Conservation (phyloP, 2,113 vertebrate species). For the Zosterops borbonicus region DNA sequence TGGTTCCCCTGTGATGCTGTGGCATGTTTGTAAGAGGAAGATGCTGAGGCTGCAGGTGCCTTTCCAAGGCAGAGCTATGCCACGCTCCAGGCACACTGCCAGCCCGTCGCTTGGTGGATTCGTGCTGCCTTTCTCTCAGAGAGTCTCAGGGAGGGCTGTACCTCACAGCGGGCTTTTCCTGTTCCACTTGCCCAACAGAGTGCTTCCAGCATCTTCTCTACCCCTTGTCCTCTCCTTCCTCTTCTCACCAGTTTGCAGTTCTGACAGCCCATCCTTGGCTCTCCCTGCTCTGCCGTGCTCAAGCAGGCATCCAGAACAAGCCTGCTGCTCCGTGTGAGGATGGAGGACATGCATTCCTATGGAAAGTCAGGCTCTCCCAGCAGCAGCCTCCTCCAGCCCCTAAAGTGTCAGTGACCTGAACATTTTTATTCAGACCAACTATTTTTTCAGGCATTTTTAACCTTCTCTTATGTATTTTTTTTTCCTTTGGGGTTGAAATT, state of each 20-base stretch:
- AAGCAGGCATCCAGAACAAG: neutral
- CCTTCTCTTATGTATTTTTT: neutral
- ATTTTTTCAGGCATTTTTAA: neutral
- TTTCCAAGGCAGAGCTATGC: neutral
- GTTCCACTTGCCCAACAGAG: neutral
- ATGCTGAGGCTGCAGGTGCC: neutral
- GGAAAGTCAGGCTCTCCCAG: neutral
- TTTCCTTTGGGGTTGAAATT: slow-evolving; percentile 46
- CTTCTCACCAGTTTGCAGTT: neutral
- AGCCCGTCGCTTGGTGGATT: neutral
- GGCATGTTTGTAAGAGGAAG: neutral
- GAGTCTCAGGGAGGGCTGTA: neutral
- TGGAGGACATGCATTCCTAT: neutral
- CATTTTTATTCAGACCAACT: neutral
- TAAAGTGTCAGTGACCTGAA: neutral
- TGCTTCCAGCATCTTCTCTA: neutral
- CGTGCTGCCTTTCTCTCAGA: rapidly evolving
- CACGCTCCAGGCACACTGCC: neutral
- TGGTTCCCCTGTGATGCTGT: neutral
- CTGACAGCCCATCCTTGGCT: neutral
- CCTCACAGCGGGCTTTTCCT: neutral
- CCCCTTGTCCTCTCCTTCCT: neutral
- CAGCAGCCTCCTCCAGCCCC: neutral
- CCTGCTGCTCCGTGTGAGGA: neutral
- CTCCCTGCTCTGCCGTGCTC: rapidly evolving